Conservation (phyloP, 2,888 invertebrate genomes). For the Cantharis rufa region DNA sequence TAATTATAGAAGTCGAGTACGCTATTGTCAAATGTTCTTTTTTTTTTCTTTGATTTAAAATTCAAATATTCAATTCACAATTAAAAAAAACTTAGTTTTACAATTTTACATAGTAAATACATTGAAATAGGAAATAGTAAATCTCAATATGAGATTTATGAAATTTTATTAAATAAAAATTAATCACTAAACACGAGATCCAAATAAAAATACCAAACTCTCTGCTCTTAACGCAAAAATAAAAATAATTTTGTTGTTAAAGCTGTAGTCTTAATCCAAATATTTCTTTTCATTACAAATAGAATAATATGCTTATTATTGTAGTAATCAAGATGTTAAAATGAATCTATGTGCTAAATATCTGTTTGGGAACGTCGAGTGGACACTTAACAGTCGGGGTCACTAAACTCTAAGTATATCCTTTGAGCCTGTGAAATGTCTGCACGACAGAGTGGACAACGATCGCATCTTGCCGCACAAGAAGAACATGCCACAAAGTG, state of each 20-base stretch:
- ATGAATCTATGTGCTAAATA: not conserved
- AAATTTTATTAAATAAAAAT: constrained; percentile 26
- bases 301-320: not conserved
- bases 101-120: constrained; percentile 47
- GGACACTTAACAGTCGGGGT: constrained; percentile 33
- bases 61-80: not conserved
- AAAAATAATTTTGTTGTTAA: not conserved
- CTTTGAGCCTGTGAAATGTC: constrained; percentile 71
- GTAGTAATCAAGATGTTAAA: not conserved
- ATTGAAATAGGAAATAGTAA: constrained; percentile 26
- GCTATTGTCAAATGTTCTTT: constrained; percentile 21
- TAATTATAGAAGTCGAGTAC: constrained; percentile 1
- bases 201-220: constrained; percentile 20
- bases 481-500: constrained; percentile 81
- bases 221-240: not conserved
- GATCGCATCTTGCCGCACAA: constrained; percentile 75
- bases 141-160: constrained; percentile 49
- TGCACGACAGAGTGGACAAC: constrained; percentile 77
- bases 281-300: not conserved
- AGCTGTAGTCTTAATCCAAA: not conserved
- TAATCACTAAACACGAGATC: constrained; percentile 29
- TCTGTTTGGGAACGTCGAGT: not conserved
- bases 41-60: not conserved
- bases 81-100: constrained; percentile 1
- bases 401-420: constrained; percentile 66